Percentiles rank a stretch among this genome's conserved stretches.
Conservation (phyloP, 1,140 invertebrate genomes). For the Elysia chlorotica region DNA sequence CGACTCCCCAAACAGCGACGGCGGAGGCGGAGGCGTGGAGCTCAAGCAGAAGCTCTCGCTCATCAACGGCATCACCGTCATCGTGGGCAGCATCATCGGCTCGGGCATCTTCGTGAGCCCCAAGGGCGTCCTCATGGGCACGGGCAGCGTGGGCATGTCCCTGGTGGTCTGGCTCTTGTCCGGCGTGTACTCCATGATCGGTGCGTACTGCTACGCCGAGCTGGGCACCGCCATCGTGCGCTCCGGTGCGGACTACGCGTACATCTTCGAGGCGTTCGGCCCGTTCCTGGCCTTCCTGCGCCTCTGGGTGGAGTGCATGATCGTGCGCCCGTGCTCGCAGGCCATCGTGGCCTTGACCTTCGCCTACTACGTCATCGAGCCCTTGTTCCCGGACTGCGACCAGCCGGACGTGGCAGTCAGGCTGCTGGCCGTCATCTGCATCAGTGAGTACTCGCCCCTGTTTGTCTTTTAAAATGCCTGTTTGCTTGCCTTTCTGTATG, state of each 20-base stretch:
- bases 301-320: constrained; percentile 68
- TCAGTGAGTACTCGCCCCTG: constrained; percentile 54
- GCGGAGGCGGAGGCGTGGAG: constrained; percentile 28
- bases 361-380: constrained; percentile 61
- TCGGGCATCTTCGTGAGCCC: constrained; percentile 97
- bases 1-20: background rate
- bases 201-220: constrained; percentile 60
- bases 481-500: no score
- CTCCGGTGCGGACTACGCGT: constrained; percentile 61
- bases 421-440: constrained; percentile 56
- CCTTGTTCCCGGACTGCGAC: constrained; percentile 58
- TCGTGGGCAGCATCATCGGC: constrained; percentile 61
- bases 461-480: no score
- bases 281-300: constrained; percentile 58
- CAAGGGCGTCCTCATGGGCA: constrained; percentile 80
- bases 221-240: constrained; percentile 54
- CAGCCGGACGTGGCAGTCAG: constrained; percentile 53
- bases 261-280: constrained; percentile 60
- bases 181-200: constrained; percentile 79
- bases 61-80: constrained; percentile 57
- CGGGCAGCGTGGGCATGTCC: constrained; percentile 84
- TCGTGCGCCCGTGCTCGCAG: constrained; percentile 77
- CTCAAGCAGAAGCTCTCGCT: constrained; percentile 55
- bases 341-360: constrained; percentile 62
- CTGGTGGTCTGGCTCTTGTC: constrained; percentile 84